Base-by-base conservation (phyloP, 2,888 invertebrate species). In the Eilema griseolum region DNA sequence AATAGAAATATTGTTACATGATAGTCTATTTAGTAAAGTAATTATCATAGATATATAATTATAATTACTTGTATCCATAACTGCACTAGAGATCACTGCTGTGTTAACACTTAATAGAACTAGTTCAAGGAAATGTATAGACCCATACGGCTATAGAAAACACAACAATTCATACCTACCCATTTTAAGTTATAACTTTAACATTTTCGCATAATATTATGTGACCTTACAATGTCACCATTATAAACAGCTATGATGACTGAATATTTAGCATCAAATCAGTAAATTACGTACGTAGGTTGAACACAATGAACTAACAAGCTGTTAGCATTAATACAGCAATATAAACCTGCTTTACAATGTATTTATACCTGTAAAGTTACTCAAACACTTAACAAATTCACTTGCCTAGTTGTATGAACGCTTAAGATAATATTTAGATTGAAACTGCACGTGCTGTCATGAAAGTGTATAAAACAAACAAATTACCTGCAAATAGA, bases 261-360 rank as follows among this genome's bases (percentile, higher is more conserved):
- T 80, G 84, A 84, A 86, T 70, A 67, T 74, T 84, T 87, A 83
- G 77, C 79, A 78, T 69, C 72, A 79, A 81, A 80, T 79, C 76
- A 78, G 79, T 85, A 85, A 86, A 81, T 76, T 76, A 73, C 76
- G 62, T 73, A 73, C 68, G 74, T 77, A 68, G 75, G 77, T 41
- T 67, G 72, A 75, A 76, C 76, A 78, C 77, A 81, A 73, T 77
- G 73, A 66, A 70, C 68, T 69, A 68, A 56, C 68, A 52, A 52
- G 46, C 68, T 60, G 66, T 77, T 33, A 61, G 67, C 78, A 37
- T 52, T n/a, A 46, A 67, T 63, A 37, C 65, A 28, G 4, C 56
- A 62, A 61, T 70, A 74, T 62, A 67, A 20, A 52, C 52, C 46
- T 57, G 23, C 16, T 41, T 66, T 31, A 57, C 37, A 52, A 23